These are phyloP conservation scores for Paracentrotus lividus DNA, from an alignment of 53 echinoderm and acorn worm genomes.

Conservation along the genomic window DNA sequence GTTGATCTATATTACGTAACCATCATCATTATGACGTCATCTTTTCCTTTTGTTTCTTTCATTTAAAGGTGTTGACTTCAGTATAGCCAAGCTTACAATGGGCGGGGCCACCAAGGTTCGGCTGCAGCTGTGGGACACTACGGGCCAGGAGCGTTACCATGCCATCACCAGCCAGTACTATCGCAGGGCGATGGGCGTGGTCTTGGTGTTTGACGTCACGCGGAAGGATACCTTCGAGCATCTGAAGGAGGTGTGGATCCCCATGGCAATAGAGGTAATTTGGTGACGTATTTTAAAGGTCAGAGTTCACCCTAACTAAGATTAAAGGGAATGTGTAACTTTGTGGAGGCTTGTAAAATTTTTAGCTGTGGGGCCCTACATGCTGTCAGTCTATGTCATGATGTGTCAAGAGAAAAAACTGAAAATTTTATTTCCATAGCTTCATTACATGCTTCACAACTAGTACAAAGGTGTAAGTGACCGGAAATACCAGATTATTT, in stretches of 20 bases:
- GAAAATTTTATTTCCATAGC: too few species aligned
- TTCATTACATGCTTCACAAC: too few species aligned
- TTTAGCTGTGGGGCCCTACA: too few species aligned
- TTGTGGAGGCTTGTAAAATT: too few species aligned
- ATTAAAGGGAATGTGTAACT: too few species aligned
- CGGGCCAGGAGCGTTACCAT: constrained; percentile 89
- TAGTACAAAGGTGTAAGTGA: too few species aligned
- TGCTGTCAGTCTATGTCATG: too few species aligned
- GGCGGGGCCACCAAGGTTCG: constrained; percentile 70
- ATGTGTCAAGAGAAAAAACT: too few species aligned
- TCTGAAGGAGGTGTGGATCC: constrained; percentile 77
- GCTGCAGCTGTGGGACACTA: constrained; percentile 91
- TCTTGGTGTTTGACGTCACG: constrained; percentile 92
- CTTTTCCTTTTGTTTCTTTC: not conserved
- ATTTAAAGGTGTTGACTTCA: constrained; percentile 88
- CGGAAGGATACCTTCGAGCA: constrained; percentile 77
- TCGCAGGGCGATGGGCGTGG: constrained; percentile 90
- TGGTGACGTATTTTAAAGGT: too few species aligned
- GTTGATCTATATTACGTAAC: not conserved
- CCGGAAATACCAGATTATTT: too few species aligned
- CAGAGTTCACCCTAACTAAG: too few species aligned
- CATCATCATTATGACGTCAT: not conserved
- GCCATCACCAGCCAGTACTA: constrained; percentile 93
- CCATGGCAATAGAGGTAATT: constrained; percentile 75
- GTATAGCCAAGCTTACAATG: constrained; percentile 80